Conservation (phyloP, 2,888 invertebrate species). For the Nysson spinosus region DNA sequence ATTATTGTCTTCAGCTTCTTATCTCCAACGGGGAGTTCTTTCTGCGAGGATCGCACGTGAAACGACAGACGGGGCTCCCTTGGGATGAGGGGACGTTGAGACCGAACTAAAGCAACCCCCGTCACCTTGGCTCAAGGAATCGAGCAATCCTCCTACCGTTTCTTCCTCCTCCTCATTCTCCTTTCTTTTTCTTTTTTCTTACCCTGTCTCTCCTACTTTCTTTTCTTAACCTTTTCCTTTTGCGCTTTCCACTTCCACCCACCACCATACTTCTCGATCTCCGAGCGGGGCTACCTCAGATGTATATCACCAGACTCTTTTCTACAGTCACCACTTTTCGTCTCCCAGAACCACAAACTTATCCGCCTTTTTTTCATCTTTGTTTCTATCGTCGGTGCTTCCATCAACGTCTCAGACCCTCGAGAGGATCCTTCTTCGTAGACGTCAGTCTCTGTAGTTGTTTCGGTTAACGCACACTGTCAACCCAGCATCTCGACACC, state of each 20-base stretch:
- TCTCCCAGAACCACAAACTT: slow-evolving; percentile 1
- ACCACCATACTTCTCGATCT: slow-evolving; percentile 1
- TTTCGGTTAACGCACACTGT: slow-evolving; percentile 29
- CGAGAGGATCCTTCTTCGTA: slow-evolving; percentile 40
- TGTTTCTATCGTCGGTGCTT: slow-evolving; percentile 37
- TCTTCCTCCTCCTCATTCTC: slow-evolving; percentile 35
- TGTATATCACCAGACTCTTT: slow-evolving; percentile 17
- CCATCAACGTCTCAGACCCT: slow-evolving; percentile 35
- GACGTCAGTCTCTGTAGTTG: slow-evolving; percentile 28
- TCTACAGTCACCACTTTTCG: slow-evolving; percentile 19
- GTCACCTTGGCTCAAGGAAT: slow-evolving; percentile 57
- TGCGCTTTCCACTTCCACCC: neutral
- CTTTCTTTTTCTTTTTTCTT: slow-evolving; percentile 18
- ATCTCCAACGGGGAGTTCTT: slow-evolving; percentile 66
- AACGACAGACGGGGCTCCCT: slow-evolving; percentile 58
- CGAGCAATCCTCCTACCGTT: slow-evolving; percentile 45
- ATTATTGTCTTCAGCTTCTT: slow-evolving; percentile 77
- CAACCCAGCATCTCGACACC: slow-evolving; percentile 45
- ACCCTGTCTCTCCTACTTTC: slow-evolving; percentile 23
- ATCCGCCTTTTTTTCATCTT: slow-evolving; percentile 23
- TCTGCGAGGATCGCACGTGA: slow-evolving; percentile 47
- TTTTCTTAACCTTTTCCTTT: neutral
- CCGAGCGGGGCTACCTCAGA: slow-evolving; percentile 19
- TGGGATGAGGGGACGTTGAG: slow-evolving; percentile 63
- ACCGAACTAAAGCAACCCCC: slow-evolving; percentile 61